Base-by-base conservation (phyloP, 2,888 invertebrate genomes). In the Acleris holmiana region DNA sequence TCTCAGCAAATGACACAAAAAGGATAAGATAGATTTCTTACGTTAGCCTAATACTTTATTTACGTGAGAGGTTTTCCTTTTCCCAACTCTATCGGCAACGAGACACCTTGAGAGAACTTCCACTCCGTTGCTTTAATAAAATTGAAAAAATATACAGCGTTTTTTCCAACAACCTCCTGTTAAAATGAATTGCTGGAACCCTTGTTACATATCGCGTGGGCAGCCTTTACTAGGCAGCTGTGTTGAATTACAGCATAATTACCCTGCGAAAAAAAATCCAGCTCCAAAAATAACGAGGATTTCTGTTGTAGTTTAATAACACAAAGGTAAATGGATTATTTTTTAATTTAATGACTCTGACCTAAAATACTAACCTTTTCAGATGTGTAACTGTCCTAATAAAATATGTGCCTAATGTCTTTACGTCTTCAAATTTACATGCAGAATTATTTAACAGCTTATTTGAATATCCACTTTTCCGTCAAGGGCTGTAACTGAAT, bases 141-240 rank as follows among this genome's bases (percentile, higher is more conserved):
- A 40, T 7, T 10, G n/a, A 29, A 19, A 44, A 57, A 46, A 50
- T 40, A n/a, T 13, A 58, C 47, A 40, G 56, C 46, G 51, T 48
- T 48, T 53, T 18, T 35, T 47, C 48, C 47, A 13, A 46, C 57
- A 41, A 58, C 68, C 61, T 68, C 66, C 65, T 66, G 66, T 69
- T 70, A 69, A 68, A 71, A 72, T 72, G 64, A 71, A 73, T 70
- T 66, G 61, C 29, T 29, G 29, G 55, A 67, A 76, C 76, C 76
- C 74, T 66, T 71, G 76, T 77, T 73, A 76, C 71, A 66, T 74
- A 78, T 76, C 73, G 72, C 73, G 70, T 72, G 71, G 66, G 68
- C 55, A 61, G 58, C 68, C 73, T 74, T 75, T 73, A 74, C 73
- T 66, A 61, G 62, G 49, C 56, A 40, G 62, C 35, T 61, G 68